Evolutionary conservation across 2,888 invertebrate genomes (phyloP), one percentile per base, ranked within the genome.

Genomic region (Lepetodrilus schrolli): DNA sequence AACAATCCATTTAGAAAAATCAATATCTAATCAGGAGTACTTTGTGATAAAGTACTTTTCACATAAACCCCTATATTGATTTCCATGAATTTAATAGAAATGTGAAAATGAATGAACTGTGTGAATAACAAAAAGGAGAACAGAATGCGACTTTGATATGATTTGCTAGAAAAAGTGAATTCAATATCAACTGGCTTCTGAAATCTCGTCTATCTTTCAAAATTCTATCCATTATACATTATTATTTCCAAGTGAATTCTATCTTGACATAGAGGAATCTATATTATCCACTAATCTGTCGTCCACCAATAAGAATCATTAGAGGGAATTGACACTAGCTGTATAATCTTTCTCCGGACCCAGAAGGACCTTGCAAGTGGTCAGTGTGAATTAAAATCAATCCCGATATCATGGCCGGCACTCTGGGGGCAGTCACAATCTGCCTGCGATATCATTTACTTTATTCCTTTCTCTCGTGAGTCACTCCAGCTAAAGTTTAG

Each of bases 351-450:
- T 38, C 20, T 20, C 23, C 66, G 37, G 43, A 38, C 66, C 66
- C 66, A 8, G 43, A 37, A 38, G 66, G 38, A 20, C 66, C 37
- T 13, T 7, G 66, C 38, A 66, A 66, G 66, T 66, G 66, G 66
- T 66, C 66, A 66, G 66, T 37, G 26, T 38, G 43, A 66, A 66
- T 66, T 66, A 66, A 66, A 66, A 66, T 66, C 66, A 66, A 66
- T 66, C 66, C 13, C 20, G 66, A 66, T 66, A 66, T 58, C 58
- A 58, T 58, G 58, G 58, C 58, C 17, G 17, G 26, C 58, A 58
- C 58, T 58, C 58, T 30, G 58, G 58, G 58, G 58, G 58, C 58
- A 58, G 58, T 58, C 58, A 58, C 58, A 58, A 58, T 58, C 58
- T 58, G 58, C 58, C 58, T 58, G 17, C 58, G 30, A 58, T 58